Evolutionary conservation across 2,888 invertebrate species (phyloP).

Genomic region (Drosophila acutilabella): DNA sequence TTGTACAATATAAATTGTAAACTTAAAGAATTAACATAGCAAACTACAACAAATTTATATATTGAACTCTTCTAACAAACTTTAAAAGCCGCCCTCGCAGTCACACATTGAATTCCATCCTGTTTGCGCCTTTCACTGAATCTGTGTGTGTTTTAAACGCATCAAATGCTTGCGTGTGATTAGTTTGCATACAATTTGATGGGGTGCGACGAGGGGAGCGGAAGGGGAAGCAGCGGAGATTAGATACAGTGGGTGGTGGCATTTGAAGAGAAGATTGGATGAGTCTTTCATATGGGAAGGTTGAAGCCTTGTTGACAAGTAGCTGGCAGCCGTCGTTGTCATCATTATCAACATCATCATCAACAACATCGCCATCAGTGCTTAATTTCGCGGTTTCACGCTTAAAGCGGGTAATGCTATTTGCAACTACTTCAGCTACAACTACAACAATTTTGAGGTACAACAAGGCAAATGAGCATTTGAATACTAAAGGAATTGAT

Average conservation of each 20-base stretch:
- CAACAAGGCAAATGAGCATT: slow-evolving; percentile 65
- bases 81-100: slow-evolving; percentile 28
- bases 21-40: background rate
- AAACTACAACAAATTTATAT: background rate
- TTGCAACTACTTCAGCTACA: slow-evolving; percentile 49
- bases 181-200: slow-evolving; percentile 78
- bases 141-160: slow-evolving; percentile 72
- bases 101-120: slow-evolving; percentile 25
- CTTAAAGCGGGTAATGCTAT: slow-evolving; percentile 59
- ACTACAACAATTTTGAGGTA: slow-evolving; percentile 30
- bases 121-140: slow-evolving; percentile 30
- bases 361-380: slow-evolving; percentile 51
- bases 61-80: background rate
- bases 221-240: slow-evolving; percentile 1
- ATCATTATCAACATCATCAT: slow-evolving; percentile 30
- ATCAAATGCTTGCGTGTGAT: slow-evolving; percentile 79
- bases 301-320: slow-evolving; percentile 74
- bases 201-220: slow-evolving; percentile 1
- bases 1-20: background rate
- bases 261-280: slow-evolving; percentile 58
- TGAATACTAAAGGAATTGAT: slow-evolving; percentile 73
- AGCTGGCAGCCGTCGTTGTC: slow-evolving; percentile 49
- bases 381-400: slow-evolving; percentile 70
- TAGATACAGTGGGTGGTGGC: slow-evolving; percentile 25
- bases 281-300: slow-evolving; percentile 46